Evolutionary conservation across 2,797 vertebrate genomes (phyloP), one percentile per base, ranked within the genome.

Genomic region (Falco berigora): DNA sequence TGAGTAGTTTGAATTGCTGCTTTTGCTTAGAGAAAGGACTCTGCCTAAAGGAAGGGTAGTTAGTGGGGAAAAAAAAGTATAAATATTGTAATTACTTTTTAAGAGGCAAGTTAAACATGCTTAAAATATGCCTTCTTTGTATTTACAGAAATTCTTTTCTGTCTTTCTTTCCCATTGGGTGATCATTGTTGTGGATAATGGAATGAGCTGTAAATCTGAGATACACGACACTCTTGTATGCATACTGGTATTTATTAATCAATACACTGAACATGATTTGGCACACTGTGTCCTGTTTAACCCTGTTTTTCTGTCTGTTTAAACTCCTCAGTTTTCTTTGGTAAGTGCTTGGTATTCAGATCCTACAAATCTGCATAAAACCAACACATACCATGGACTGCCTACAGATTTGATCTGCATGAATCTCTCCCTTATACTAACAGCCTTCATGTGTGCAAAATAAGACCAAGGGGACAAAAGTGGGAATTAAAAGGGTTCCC

Each of bases 341-440:
- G 97, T 98, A 97, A 98, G 98, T 98, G 97, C 94, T 98, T 98
- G 98, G 97, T 97, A 98, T 98, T 96, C 98, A 98, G 98, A 98
- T 98, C 83, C 25, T 94, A 86, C 86, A 93, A 93, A 98, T 98
- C 97, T 98, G 97, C 95, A 98, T 98, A 97, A 98, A 97, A 97
- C 98, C 98, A 98, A 96, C 94, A 97, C 90, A 96, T 97, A 97
- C 96, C 95, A 97, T 96, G 73, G 68, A 96, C 96, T 97, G 95
- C 95, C 87, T 97, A 96, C 96, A 94, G 96, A 97, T 97, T 94
- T 21, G 49, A 97, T 97, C 96, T 98, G 97, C 96, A 97, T 98
- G 97, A 96, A 94, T 97, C 90, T 96, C 91, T 95, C 94, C 92
- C 91, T 96, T 96, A 80, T 97, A 97, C 97, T 97, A 98, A 98